phyloP scores from a whole-genome alignment of 2,797 vertebrate genomes.

The Urophycis tenuis region DNA sequence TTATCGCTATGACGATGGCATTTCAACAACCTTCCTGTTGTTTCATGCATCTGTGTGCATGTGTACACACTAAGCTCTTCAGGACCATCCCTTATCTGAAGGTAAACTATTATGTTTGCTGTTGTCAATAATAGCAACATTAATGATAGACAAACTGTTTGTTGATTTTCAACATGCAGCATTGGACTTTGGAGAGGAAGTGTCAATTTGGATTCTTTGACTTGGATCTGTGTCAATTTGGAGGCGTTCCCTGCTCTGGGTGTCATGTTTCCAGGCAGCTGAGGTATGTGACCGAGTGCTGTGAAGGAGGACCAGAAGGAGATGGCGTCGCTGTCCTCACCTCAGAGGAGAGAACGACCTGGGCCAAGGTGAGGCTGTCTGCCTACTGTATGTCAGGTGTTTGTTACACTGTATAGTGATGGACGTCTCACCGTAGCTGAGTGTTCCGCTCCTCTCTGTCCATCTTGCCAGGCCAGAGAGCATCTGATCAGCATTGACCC shows the following conservation, averaged over 20 bases:
- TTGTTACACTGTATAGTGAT: not conserved
- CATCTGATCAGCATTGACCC: conserved; percentile 85
- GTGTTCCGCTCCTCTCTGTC: not conserved
- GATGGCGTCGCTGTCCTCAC: conserved; percentile 82
- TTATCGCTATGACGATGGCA: not conserved
- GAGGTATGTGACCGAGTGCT: conserved; percentile 72
- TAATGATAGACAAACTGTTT: not conserved
- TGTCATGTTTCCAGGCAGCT: conserved; percentile 73
- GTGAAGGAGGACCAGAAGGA: conserved; percentile 75
- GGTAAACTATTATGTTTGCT: not conserved
- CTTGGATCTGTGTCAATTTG: not conserved
- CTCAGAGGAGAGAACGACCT: conserved; percentile 81
- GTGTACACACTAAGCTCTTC: not conserved
- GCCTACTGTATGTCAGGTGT: not conserved
- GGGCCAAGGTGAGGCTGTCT: conserved; percentile 79
- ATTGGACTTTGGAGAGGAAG: not conserved
- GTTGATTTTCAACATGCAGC: conserved; percentile 1
- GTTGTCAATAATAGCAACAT: not conserved
- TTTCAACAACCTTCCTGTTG: not conserved
- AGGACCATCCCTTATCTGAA: not conserved
- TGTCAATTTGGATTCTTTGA: not conserved
- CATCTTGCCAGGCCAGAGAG: conserved; percentile 73
- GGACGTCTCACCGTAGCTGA: not conserved
- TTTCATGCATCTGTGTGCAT: not conserved
- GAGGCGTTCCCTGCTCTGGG: not conserved